These are phyloP conservation scores for Platycheirus rosarum DNA, from an alignment of 2,888 invertebrate genomes.

Conservation along the genomic window DNA sequence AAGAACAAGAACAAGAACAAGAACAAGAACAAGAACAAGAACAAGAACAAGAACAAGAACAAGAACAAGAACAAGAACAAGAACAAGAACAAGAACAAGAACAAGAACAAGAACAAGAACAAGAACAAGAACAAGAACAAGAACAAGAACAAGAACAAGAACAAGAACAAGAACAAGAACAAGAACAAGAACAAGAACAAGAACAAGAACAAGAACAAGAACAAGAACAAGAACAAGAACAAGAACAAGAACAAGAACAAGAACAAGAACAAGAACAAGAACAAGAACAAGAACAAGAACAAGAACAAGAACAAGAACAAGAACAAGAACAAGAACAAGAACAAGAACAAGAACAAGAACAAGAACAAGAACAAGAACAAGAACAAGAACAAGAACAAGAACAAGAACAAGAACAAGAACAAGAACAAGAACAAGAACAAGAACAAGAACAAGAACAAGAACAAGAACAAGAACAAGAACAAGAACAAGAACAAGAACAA, in stretches of 20 bases:
- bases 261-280: conserved; percentile 4
- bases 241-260: conserved; percentile 8
- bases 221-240: conserved; percentile 5
- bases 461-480: conserved; percentile 23
- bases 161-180: conserved; percentile 19
- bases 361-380: conserved; percentile 23
- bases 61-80: conserved; percentile 19
- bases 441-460: conserved; percentile 23
- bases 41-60: conserved; percentile 19
- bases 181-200: conserved; percentile 19
- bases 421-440: conserved; percentile 23
- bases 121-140: conserved; percentile 19
- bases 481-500: conserved; percentile 23
- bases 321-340: conserved; percentile 1
- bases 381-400: conserved; percentile 23
- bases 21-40: conserved; percentile 19
- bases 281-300: conserved; percentile 6
- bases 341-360: conserved; percentile 4
- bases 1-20: conserved; percentile 19
- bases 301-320: conserved; percentile 4
- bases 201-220: not conserved
- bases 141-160: conserved; percentile 19
- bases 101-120: conserved; percentile 19
- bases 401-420: conserved; percentile 21
- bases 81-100: conserved; percentile 19